Conservation (phyloP, 2,797 vertebrate species). For the Taenioides sp. region DNA sequence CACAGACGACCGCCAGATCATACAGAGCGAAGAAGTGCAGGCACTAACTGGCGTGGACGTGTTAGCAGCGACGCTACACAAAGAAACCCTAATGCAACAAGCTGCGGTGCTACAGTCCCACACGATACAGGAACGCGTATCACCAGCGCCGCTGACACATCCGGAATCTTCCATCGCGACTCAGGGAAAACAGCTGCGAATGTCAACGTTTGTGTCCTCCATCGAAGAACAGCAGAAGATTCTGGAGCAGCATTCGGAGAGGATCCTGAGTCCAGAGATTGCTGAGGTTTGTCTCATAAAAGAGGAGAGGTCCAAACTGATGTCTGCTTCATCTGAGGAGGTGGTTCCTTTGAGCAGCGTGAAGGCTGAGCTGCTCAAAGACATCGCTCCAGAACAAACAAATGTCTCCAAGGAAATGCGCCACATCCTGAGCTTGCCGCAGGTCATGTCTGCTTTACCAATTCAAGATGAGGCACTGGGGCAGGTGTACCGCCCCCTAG, state of each 20-base stretch:
- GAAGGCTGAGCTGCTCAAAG: conserved; percentile 47
- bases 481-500: conserved; percentile 40
- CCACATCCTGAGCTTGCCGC: conserved; percentile 57
- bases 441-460: conserved; percentile 56
- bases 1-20: conserved; percentile 71
- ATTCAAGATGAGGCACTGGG: conserved; percentile 63
- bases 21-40: conserved; percentile 76
- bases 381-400: conserved; percentile 32
- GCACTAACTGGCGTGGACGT: conserved; percentile 63
- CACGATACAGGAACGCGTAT: conserved; percentile 71
- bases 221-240: conserved; percentile 75
- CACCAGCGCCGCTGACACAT: conserved; percentile 35
- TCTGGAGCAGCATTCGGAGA: conserved; percentile 73
- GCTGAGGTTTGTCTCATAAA: conserved; percentile 49
- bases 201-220: conserved; percentile 67
- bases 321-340: conserved; percentile 72
- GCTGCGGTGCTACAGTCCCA: conserved; percentile 73
- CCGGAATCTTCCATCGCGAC: conserved; percentile 58
- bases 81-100: conserved; percentile 72
- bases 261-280: conserved; percentile 73
- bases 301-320: conserved; percentile 62
- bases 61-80: conserved; percentile 71
- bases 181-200: conserved; percentile 65
- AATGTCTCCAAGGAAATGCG: conserved; percentile 56
- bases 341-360: conserved; percentile 61